phyloP scores from a whole-genome alignment of 2,888 invertebrate species.

The Sceliomorpha sp. region DNA sequence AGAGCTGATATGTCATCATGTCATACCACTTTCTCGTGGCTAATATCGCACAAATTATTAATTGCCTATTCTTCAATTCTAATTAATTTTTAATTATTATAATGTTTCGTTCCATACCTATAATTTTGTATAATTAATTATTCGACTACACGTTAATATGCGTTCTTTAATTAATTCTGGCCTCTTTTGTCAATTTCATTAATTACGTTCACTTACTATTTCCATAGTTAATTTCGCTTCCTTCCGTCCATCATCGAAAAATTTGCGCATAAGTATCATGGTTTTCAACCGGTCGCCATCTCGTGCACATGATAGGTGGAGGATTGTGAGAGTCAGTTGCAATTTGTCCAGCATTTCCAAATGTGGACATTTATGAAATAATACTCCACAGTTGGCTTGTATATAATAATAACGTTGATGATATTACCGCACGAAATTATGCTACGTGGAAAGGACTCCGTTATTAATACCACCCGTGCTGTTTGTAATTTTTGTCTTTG shows the following conservation, averaged over 20 bases:
- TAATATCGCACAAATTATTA: too few relatives aligned
- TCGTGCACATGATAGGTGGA: constrained; percentile 47
- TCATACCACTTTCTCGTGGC: too few relatives aligned
- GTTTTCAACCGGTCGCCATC: constrained; percentile 22
- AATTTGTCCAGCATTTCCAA: constrained; percentile 52
- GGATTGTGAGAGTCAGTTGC: constrained; percentile 49
- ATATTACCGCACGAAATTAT: constrained; percentile 47
- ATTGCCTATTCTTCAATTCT: too few relatives aligned
- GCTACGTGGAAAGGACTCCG: constrained; percentile 40
- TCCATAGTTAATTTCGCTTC: background rate
- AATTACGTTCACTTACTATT: background rate
- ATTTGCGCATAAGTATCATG: constrained; percentile 28
- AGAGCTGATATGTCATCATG: too few relatives aligned
- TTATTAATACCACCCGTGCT: constrained; percentile 32
- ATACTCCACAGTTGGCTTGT: constrained; percentile 33
- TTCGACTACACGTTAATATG: too few relatives aligned
- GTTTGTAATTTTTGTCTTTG: background rate
- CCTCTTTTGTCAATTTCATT: background rate
- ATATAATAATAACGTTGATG: constrained; percentile 40
- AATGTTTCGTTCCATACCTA: too few relatives aligned
- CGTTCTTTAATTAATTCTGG: too few relatives aligned
- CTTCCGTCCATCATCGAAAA: constrained; percentile 9
- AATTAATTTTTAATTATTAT: too few relatives aligned
- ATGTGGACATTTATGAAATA: constrained; percentile 44
- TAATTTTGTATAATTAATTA: too few relatives aligned